Evolutionary conservation across 2,888 invertebrate genomes (phyloP).

Genomic region (Melanotus villosus): DNA sequence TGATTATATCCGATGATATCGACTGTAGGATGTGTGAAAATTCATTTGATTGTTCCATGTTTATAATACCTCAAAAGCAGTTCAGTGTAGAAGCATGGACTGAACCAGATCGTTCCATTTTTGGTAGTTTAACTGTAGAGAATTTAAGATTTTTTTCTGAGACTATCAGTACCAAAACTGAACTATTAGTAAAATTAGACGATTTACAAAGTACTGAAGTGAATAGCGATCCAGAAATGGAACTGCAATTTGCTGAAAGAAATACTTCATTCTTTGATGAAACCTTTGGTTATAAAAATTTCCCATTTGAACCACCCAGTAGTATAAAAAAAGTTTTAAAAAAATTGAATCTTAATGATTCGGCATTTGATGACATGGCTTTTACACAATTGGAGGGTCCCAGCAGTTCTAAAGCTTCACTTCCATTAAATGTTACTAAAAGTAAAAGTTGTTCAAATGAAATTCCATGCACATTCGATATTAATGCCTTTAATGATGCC

Average conservation of each 20-base stretch:
- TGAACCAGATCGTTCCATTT: constrained; percentile 52
- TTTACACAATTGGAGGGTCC: constrained; percentile 46
- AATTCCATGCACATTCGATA: not conserved
- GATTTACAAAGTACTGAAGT: not conserved
- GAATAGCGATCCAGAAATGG: not conserved
- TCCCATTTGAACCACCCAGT: constrained; percentile 29
- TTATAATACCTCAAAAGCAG: constrained; percentile 17
- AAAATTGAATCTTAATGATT: constrained; percentile 33
- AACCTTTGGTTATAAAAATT: not conserved
- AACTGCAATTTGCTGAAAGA: not conserved
- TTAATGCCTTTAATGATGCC: constrained; percentile 9
- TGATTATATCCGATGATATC: not conserved
- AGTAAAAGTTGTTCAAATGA: not conserved
- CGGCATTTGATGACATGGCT: constrained; percentile 43
- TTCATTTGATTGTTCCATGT: constrained; percentile 66
- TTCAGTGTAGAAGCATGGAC: constrained; percentile 45
- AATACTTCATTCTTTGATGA: not conserved
- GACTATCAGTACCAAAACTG: constrained; percentile 46
- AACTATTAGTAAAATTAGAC: constrained; percentile 13
- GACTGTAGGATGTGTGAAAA: constrained; percentile 69
- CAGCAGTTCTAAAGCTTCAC: not conserved
- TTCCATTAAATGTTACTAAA: not conserved
- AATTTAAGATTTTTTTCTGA: constrained; percentile 56
- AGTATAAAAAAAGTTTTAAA: constrained; percentile 26
- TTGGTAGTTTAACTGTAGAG: constrained; percentile 55